Conservation (phyloP, 2,888 invertebrate species). For the Macaria liturata region DNA sequence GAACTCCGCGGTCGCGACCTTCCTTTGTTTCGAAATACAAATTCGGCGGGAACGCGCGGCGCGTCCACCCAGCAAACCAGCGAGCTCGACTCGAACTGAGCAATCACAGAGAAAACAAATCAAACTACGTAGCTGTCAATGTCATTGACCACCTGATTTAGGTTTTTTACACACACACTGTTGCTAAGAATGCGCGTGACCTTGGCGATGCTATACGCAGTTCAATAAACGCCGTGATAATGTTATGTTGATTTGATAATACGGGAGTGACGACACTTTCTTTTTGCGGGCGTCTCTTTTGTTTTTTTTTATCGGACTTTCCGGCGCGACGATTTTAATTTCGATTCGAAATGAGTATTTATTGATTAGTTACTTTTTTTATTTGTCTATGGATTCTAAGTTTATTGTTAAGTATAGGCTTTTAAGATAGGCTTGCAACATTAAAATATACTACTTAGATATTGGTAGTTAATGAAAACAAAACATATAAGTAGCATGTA, state of each 20-base stretch:
- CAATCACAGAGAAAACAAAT: not conserved
- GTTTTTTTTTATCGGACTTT: no score
- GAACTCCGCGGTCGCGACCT: conserved; percentile 33
- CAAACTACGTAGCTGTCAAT: conserved; percentile 34
- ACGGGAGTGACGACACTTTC: not conserved
- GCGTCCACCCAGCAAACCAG: conserved; percentile 36
- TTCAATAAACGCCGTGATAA: conserved; percentile 16
- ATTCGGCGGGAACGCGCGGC: conserved; percentile 35
- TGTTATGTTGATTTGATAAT: conserved; percentile 17
- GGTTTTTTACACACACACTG: no score
- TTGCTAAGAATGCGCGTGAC: conserved; percentile 22
- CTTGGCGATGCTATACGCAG: conserved; percentile 19
- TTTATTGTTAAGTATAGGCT: no score
- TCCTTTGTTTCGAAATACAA: conserved; percentile 44
- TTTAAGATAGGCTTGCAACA: no score
- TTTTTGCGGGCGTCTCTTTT: not conserved
- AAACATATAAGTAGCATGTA: no score
- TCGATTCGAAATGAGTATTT: no score
- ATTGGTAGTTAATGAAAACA: no score
- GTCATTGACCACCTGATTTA: conserved; percentile 36
- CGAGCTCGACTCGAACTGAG: conserved; percentile 4
- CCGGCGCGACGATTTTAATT: no score
- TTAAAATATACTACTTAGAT: no score
- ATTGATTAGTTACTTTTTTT: no score
- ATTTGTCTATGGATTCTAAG: no score